Percentiles rank a stretch among this genome's conserved stretches.
Evolutionary conservation across 2,888 invertebrate species (phyloP).

Genomic region (Gortyna flavago): DNA sequence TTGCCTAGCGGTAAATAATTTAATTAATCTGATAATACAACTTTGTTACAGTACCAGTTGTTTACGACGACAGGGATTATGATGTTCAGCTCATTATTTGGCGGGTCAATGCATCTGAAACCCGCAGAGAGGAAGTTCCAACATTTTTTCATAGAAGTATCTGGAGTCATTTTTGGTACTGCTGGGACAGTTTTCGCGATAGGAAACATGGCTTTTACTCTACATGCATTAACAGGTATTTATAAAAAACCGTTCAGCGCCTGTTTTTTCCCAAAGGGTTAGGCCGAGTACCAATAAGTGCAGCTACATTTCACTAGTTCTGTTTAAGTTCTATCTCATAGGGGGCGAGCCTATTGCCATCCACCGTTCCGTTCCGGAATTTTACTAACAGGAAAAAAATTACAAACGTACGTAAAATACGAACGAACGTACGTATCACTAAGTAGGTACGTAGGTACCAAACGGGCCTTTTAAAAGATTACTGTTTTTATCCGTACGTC

Average conservation of each 20-base stretch:
- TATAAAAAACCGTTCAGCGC: neutral
- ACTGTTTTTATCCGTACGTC: neutral
- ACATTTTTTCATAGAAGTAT: conserved; percentile 37
- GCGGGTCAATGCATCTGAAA: conserved; percentile 49
- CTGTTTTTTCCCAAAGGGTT: neutral
- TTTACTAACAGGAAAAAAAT: neutral
- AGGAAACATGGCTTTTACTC: neutral
- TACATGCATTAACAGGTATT: conserved; percentile 42
- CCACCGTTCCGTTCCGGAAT: neutral
- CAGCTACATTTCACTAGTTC: neutral
- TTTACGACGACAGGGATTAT: conserved; percentile 54
- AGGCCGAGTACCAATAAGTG: no score
- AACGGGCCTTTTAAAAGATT: neutral
- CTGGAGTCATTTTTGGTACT: neutral
- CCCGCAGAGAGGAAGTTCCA: conserved; percentile 25
- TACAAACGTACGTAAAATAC: neutral
- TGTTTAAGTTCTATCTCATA: neutral
- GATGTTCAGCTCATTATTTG: conserved; percentile 56
- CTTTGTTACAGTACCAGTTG: conserved; percentile 53
- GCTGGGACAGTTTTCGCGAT: neutral
- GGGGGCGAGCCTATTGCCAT: neutral
- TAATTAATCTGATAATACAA: neutral
- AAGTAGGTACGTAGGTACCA: neutral
- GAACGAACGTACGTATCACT: neutral
- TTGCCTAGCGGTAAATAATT: neutral